Evolutionary conservation across 2,113 vertebrate genomes (phyloP).

Genomic region (Brachionichthys hirsutus): DNA sequence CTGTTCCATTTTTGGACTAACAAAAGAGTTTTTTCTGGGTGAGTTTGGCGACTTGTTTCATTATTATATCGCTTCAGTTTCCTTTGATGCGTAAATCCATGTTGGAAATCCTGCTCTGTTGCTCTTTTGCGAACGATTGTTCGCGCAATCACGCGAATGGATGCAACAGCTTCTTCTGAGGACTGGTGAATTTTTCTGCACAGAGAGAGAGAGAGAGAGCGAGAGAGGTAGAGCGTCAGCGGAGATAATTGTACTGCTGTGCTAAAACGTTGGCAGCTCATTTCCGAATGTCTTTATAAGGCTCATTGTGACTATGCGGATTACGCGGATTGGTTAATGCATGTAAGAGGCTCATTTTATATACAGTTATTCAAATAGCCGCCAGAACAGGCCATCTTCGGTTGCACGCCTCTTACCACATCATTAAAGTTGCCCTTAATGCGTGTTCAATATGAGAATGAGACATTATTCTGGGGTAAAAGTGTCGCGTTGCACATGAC

Average conservation of each 20-base stretch:
- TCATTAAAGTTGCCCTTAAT: constrained; percentile 64
- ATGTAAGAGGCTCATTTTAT: constrained; percentile 73
- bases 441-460: constrained; percentile 38
- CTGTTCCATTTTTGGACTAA: constrained; percentile 28
- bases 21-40: constrained; percentile 54
- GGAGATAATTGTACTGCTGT: constrained; percentile 60
- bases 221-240: constrained; percentile 28
- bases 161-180: constrained; percentile 78
- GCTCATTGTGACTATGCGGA: constrained; percentile 69
- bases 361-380: constrained; percentile 71
- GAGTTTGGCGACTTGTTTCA: constrained; percentile 43
- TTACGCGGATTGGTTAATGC: constrained; percentile 73
- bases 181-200: constrained; percentile 33
- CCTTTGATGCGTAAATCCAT: not conserved
- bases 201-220: constrained; percentile 10
- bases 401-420: constrained; percentile 48
- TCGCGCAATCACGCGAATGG: constrained; percentile 40
- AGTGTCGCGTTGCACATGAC: constrained; percentile 22
- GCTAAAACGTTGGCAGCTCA: constrained; percentile 66
- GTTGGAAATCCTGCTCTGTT: constrained; percentile 13
- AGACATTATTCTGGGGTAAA: constrained; percentile 30
- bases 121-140: constrained; percentile 22
- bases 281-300: constrained; percentile 59
- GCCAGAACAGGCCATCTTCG: constrained; percentile 53
- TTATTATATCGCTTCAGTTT: not conserved